A percentile compares a stretch with the other conserved stretches of the same genome.
Conservation (phyloP, 2,888 invertebrate genomes). For the Mechanitis messenoides region DNA sequence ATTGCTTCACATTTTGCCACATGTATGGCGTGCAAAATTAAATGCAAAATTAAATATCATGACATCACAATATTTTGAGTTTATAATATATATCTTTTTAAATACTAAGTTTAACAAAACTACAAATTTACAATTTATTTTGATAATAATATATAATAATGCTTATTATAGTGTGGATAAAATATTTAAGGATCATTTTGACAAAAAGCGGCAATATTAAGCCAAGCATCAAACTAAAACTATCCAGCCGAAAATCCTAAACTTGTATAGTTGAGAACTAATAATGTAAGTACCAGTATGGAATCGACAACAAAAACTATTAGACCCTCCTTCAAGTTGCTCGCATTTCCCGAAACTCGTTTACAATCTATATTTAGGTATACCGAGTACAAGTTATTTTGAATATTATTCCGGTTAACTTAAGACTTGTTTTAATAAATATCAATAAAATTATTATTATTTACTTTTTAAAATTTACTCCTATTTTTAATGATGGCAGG, state of each 20-base stretch:
- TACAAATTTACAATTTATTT: too few relatives aligned
- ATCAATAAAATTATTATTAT: too few relatives aligned
- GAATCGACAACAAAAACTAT: conserved; percentile 51
- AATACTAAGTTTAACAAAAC: too few relatives aligned
- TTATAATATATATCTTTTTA: too few relatives aligned
- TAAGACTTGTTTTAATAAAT: too few relatives aligned
- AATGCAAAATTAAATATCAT: neutral
- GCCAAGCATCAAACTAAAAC: conserved; percentile 37
- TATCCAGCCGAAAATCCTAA: conserved; percentile 50
- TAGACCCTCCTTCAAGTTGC: conserved; percentile 25
- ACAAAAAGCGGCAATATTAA: conserved; percentile 44
- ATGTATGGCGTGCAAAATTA: too few relatives aligned
- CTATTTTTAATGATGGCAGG: too few relatives aligned
- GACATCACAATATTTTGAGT: neutral
- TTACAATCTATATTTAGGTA: conserved; percentile 16
- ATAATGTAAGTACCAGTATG: conserved; percentile 60
- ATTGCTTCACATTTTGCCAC: too few relatives aligned
- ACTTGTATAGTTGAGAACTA: conserved; percentile 63
- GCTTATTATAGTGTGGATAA: neutral
- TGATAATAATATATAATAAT: too few relatives aligned
- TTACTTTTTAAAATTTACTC: too few relatives aligned
- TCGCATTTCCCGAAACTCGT: conserved; percentile 26
- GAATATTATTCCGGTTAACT: neutral
- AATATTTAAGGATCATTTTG: conserved; percentile 31
- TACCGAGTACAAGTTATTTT: conserved; percentile 7